Evolutionary conservation across 1,140 invertebrate species (phyloP).

Genomic region (Caenorhabditis remanei): DNA sequence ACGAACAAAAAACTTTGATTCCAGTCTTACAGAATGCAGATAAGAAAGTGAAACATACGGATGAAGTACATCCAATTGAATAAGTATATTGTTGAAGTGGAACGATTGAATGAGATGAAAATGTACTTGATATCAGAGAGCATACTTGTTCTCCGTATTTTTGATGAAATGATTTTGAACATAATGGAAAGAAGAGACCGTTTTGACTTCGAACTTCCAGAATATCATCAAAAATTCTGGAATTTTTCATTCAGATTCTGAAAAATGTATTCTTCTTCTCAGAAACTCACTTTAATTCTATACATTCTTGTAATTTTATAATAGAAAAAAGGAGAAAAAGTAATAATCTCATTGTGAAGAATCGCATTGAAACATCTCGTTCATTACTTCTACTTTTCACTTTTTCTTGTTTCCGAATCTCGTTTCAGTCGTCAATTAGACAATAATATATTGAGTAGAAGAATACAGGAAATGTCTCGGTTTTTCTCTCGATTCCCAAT

Average conservation of each 20-base stretch:
- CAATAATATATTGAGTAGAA: constrained; percentile 38
- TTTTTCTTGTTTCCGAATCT: constrained; percentile 31
- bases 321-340: background rate
- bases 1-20: constrained; percentile 29
- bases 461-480: constrained; percentile 30
- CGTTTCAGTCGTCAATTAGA: constrained; percentile 47
- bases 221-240: constrained; percentile 41
- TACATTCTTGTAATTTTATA: background rate
- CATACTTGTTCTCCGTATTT: constrained; percentile 49
- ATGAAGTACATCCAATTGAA: constrained; percentile 5
- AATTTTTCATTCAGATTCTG: background rate
- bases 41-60: constrained; percentile 32
- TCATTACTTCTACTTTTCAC: background rate
- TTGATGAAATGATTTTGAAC: constrained; percentile 39
- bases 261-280: background rate
- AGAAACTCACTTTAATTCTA: constrained; percentile 36
- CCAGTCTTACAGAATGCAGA: constrained; percentile 42
- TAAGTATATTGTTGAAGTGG: constrained; percentile 29
- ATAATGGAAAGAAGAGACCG: constrained; percentile 29
- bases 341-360: constrained; percentile 30
- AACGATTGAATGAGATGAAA: constrained; percentile 15
- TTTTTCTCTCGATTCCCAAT: constrained; percentile 12
- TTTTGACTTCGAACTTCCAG: constrained; percentile 37
- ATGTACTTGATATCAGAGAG: background rate
- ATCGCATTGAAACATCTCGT: constrained; percentile 38